Evolutionary conservation across 2,797 vertebrate genomes (phyloP), one percentile per base, ranked within the genome.

Genomic region (Yasuhikotakia modesta): DNA sequence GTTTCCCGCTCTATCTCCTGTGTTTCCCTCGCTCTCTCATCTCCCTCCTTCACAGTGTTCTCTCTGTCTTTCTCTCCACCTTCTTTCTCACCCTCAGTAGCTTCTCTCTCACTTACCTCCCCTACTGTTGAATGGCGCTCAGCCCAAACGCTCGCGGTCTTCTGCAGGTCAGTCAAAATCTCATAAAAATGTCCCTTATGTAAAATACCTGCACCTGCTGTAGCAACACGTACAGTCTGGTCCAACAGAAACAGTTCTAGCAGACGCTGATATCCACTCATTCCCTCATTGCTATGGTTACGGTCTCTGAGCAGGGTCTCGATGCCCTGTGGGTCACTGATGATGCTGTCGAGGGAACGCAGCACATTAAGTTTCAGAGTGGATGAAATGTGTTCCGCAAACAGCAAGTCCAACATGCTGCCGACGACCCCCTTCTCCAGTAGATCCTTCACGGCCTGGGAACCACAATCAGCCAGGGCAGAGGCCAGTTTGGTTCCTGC

Each of bases 131-230:
- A 90, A 63, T 93, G 89, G 79, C 81, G 93, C 85, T 99, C 97
- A 79, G 94, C 95, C 89, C 95, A 92, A 17, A 93, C 92, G 61
- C 94, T 89, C 21, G 95, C 96, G 50, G 93, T 90, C 77, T 92
- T 94, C 85, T 95, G 96, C 63, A 99, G 92, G 83, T 98, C 95
- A 14, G 92, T 91, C 79, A 99, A 90, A 19, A 99, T 92, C 89
- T 99, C 98, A 35, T 95, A 97, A 86, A 95, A 95, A 87, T 99
- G 98, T 86, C 95, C 95, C 78, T 99, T 99, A 84, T 98, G 97
- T 24, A 99, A 89, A 83, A 99, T 92, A 76, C 96, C 96, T 12
- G 97, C 96, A 39, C 96, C 96, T 67, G 96, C 97, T 2, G 97
- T 99, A 75, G 98, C 96, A 58, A 99, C 97, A 69, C 98, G 92